Evolutionary conservation across 2,113 vertebrate genomes (phyloP), one percentile per base, ranked within the genome.

Genomic region (Pungitius pungitius): DNA sequence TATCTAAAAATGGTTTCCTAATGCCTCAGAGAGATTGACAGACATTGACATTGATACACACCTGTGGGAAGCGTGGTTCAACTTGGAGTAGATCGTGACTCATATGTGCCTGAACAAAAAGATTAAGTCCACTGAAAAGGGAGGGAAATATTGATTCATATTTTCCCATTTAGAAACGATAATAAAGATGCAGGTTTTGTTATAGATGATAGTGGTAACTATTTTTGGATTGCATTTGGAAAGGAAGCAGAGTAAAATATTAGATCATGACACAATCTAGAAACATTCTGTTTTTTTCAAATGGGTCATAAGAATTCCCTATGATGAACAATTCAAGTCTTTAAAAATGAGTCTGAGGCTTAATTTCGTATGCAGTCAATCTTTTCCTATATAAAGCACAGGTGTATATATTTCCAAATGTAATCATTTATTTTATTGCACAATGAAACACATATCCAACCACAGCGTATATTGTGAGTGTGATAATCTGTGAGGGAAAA

Each of bases 201-300:
- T 35, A 45, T 56, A 45, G 45, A 40, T 52, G 39, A 20, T 40
- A 69, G 62, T 43, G 22, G 10, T 15, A 77, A 81, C 3, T 55
- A 39, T 75, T 22, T 78, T 42, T 73, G 54, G 56, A 68, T 58
- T 30, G 26, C 30, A 65, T 73, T 65, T 52, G 10, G 8, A 30
- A 58, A 45, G 37, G 40, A 56, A 63, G 62, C 30, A 8, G 7
- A 24, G 70, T 61, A 35, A 75, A 75, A 72, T 81, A 86, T 81
- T 73, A 72, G 58, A 75, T 45, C 74, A 75, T 47, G 22, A 69
- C 58, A 59, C 37, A 1, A 65, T 69, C 45, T 27, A 7, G 7
- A 69, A 27, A n/a, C 35, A 63, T 11, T 60, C 66, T 49, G 76
- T 56, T 62, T 77, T 66, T 64, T 62, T 72, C 1, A 10, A 78